Conservation (phyloP, 2,797 vertebrate species). For the Nyctibius grandis region DNA sequence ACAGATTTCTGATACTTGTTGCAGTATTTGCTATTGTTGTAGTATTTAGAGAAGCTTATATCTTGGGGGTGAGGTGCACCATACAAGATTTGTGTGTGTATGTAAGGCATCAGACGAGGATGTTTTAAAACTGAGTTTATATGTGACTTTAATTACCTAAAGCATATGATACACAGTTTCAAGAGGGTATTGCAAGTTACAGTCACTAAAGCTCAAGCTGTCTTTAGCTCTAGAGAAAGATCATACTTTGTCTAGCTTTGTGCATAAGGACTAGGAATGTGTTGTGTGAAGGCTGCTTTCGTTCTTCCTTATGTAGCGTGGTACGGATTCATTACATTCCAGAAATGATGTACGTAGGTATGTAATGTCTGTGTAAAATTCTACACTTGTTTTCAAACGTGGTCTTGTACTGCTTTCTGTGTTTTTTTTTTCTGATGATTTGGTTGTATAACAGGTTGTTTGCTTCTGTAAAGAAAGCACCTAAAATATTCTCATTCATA, state of each 20-base stretch:
- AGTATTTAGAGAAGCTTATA: not conserved
- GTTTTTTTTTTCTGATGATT: not conserved
- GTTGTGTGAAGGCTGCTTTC: not conserved
- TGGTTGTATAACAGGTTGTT: not conserved
- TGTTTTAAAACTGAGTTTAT: not conserved
- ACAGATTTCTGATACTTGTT: not conserved
- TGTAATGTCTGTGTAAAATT: not conserved
- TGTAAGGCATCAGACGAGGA: not conserved
- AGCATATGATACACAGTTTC: not conserved
- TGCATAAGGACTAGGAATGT: not conserved
- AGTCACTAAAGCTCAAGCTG: not conserved
- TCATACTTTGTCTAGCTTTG: not conserved
- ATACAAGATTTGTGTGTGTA: not conserved
- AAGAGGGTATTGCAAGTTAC: not conserved
- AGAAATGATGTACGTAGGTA: not conserved
- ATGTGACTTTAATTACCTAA: not conserved
- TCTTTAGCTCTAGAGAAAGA: not conserved
- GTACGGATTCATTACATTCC: not conserved
- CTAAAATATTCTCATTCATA: conserved; percentile 7
- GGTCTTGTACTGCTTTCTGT: not conserved
- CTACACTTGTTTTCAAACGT: not conserved
- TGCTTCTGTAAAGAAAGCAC: not conserved
- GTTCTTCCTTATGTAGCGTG: not conserved
- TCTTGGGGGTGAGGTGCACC: not conserved
- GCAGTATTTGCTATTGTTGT: not conserved